A percentile compares a stretch with the other conserved stretches of the same genome.
Conservation (phyloP, 1,140 invertebrate species). For the Streblospio benedicti region DNA sequence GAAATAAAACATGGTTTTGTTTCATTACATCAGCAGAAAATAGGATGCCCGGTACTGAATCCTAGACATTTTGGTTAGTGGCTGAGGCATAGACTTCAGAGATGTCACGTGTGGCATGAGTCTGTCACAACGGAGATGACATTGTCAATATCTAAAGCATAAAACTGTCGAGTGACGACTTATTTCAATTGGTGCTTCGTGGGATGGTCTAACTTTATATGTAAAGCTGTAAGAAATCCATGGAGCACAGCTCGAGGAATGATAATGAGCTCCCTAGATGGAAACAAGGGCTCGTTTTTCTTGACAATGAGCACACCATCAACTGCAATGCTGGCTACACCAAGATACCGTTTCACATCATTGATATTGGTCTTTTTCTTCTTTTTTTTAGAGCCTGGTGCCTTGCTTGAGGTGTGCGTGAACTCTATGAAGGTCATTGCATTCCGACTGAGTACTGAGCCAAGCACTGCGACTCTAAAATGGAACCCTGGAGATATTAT, state of each 20-base stretch:
- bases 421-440: conserved; percentile 18
- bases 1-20: no score
- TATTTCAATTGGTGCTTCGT: conserved; percentile 14
- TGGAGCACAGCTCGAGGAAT: conserved; percentile 19
- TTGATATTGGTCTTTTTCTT: conserved; percentile 22
- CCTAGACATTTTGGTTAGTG: no score
- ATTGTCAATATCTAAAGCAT: conserved; percentile 21
- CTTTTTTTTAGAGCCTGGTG: conserved; percentile 21
- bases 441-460: conserved; percentile 17
- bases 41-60: no score
- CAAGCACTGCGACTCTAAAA: conserved; percentile 17
- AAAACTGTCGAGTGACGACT: conserved; percentile 17
- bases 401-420: conserved; percentile 21
- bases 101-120: conserved; percentile 15
- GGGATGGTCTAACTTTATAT: conserved; percentile 19
- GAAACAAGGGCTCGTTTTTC: neutral
- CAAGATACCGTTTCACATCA: conserved; percentile 19
- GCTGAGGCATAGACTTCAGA: no score
- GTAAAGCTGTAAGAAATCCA: conserved; percentile 20
- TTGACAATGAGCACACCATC: conserved; percentile 22
- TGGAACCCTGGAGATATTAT: no score
- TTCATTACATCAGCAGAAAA: no score
- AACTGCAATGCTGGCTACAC: conserved; percentile 20
- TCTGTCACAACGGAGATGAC: neutral
- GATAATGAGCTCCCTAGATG: conserved; percentile 12